Base-by-base conservation (phyloP, 2,113 vertebrate genomes). In the Agapornis roseicollis region DNA sequence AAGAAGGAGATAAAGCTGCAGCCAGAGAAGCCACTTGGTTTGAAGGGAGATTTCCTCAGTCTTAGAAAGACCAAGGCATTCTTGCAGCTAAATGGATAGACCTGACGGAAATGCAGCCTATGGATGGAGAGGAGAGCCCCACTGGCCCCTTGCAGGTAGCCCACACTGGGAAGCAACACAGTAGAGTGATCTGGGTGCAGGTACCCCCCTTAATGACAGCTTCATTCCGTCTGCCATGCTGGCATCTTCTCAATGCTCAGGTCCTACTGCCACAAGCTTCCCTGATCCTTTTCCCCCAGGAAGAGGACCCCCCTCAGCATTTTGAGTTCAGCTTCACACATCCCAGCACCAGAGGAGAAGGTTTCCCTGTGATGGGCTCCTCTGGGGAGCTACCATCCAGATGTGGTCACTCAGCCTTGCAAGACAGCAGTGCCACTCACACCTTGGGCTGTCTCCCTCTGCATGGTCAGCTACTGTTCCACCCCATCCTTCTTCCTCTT, bases 1-100 rank as follows among this genome's bases (percentile, higher is more conserved):
- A 96, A 89, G 41, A 73, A 92, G 81, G 25, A 93, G 89, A 93
- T 69, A 87, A 61, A 83, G 37, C 63, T 80, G 68, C 53, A 80
- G 55, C 60, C 17, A 3, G 71, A 66, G 70, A 77, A 47, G 58
- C 61, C 2, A 2, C 50, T 86, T 63, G 52, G 35, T 78, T 89
- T 86, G 1, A 11, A 64, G 72, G 56, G 50, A 88, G 39, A 68
- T 87, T 94, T 95, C 61, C 37, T 90, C 73, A 0, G 1, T 41
- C 39, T 87, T 55, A 7, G 69, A 78, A 73, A 60, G 55, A 71
- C 23, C 6, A 8, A 52, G 41, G 31, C 1, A 0, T 60, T 35
- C 27, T 68, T 69, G 35, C 56, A 82, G 60, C 65, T 60, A 2
- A 60, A 24, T 4, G 4, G 46, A 17, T 8, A 17, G 23, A 29